These are phyloP conservation scores for Rhyzopertha dominica DNA, from an alignment of 1,140 invertebrate species.

Conservation along the genomic window DNA sequence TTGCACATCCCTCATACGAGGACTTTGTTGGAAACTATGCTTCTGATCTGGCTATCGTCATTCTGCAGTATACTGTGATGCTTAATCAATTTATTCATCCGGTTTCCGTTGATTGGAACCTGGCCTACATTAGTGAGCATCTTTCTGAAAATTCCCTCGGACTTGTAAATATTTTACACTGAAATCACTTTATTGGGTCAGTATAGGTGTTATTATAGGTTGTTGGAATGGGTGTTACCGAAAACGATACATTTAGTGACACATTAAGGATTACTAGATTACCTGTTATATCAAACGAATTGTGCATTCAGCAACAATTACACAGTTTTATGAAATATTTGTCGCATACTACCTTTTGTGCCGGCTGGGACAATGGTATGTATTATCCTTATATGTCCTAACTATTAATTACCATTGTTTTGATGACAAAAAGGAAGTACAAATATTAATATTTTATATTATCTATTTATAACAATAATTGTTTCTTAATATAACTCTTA, in stretches of 20 bases:
- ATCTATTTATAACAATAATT: too few species aligned
- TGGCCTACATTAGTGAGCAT: conserved; percentile 25
- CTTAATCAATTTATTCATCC: conserved; percentile 39
- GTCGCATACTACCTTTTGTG: conserved; percentile 48
- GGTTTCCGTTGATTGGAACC: conserved; percentile 44
- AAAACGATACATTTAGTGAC: conserved; percentile 44
- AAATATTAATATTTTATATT: too few species aligned
- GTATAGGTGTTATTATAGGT: conserved; percentile 27
- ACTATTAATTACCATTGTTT: too few species aligned
- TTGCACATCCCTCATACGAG: conserved; percentile 43
- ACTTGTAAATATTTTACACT: conserved; percentile 38
- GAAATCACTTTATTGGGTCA: too few species aligned
- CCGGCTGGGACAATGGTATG: conserved; percentile 45
- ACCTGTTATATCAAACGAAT: conserved; percentile 35
- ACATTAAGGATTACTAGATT: conserved; percentile 34
- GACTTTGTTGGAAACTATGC: conserved; percentile 48
- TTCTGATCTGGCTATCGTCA: conserved; percentile 47
- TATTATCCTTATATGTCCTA: too few species aligned
- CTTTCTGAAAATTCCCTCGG: conserved; percentile 32
- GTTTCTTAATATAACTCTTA: too few species aligned
- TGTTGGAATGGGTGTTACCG: conserved; percentile 47
- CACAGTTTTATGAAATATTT: conserved; percentile 48
- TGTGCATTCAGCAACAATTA: conserved; percentile 41
- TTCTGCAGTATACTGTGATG: conserved; percentile 35
- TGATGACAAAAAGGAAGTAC: too few species aligned